phyloP scores from a whole-genome alignment of 2,888 invertebrate species.

The Limnephilus auricula region DNA sequence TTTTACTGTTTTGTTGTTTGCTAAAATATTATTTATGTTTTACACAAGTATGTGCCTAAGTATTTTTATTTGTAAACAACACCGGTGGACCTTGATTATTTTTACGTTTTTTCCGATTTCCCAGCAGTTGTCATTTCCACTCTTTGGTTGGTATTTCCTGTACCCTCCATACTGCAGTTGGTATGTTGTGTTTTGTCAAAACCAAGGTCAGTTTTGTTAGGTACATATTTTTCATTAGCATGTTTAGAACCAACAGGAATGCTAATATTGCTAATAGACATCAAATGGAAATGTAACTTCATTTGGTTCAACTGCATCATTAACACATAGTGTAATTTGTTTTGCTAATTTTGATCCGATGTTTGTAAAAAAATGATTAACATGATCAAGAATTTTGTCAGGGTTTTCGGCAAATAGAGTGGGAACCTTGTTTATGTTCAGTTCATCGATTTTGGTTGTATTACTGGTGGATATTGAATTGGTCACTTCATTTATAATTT shows the following conservation, averaged over 20 bases:
- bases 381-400: too few relatives aligned
- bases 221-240: neutral
- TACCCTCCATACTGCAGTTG: neutral
- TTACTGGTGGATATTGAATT: too few relatives aligned
- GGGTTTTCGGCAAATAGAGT: too few relatives aligned
- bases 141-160: neutral
- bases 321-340: too few relatives aligned
- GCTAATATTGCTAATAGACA: too few relatives aligned
- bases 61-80: neutral
- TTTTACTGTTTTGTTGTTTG: neutral
- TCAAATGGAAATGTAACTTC: too few relatives aligned
- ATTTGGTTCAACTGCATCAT: too few relatives aligned
- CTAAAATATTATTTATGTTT: neutral
- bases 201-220: neutral
- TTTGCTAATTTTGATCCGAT: too few relatives aligned
- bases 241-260: neutral
- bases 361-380: too few relatives aligned
- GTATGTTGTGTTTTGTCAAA: neutral
- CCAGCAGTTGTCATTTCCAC: neutral
- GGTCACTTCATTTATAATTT: too few relatives aligned
- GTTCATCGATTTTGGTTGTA: too few relatives aligned
- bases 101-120: neutral
- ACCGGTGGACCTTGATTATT: neutral
- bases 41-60: neutral
- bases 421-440: too few relatives aligned